These are phyloP conservation scores for Microctenopoma lineatum DNA, from an alignment of 2,797 vertebrate genomes.

Conservation along the genomic window DNA sequence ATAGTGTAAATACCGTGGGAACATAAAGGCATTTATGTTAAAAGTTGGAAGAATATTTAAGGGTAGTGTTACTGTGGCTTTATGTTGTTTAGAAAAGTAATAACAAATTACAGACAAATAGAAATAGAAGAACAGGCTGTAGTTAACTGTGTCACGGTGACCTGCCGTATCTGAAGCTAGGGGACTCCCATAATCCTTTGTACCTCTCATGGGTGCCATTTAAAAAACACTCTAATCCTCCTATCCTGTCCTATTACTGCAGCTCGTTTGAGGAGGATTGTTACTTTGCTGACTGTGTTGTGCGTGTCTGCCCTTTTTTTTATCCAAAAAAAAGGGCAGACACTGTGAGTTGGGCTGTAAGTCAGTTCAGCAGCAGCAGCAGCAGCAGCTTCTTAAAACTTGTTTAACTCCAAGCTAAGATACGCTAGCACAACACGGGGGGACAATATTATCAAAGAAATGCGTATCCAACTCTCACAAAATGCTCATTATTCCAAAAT, in stretches of 20 bases:
- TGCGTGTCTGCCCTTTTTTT: neutral
- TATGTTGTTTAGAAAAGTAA: neutral
- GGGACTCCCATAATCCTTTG: constrained; percentile 48
- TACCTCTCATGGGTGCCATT: constrained; percentile 44
- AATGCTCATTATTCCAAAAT: constrained; percentile 37
- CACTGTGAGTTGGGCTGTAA: too few relatives aligned
- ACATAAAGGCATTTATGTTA: constrained; percentile 13
- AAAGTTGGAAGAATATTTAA: constrained; percentile 2
- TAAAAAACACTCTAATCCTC: constrained; percentile 51
- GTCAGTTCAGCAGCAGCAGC: too few relatives aligned
- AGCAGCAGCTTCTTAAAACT: neutral
- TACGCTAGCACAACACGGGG: constrained; percentile 9
- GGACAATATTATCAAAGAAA: constrained; percentile 29
- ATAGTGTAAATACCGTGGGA: constrained; percentile 30
- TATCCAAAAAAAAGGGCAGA: too few relatives aligned
- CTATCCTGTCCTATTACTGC: constrained; percentile 45
- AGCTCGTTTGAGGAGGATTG: constrained; percentile 36
- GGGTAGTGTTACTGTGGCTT: neutral
- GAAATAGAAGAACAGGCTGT: neutral
- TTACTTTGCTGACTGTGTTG: constrained; percentile 13
- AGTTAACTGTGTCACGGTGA: constrained; percentile 14
- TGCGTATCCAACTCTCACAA: constrained; percentile 42
- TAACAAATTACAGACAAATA: neutral
- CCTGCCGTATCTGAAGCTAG: constrained; percentile 28
- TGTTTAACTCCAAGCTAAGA: neutral